Evolutionary conservation across 1,140 invertebrate species (phyloP).

Genomic region (Probaryconus sp.): DNA sequence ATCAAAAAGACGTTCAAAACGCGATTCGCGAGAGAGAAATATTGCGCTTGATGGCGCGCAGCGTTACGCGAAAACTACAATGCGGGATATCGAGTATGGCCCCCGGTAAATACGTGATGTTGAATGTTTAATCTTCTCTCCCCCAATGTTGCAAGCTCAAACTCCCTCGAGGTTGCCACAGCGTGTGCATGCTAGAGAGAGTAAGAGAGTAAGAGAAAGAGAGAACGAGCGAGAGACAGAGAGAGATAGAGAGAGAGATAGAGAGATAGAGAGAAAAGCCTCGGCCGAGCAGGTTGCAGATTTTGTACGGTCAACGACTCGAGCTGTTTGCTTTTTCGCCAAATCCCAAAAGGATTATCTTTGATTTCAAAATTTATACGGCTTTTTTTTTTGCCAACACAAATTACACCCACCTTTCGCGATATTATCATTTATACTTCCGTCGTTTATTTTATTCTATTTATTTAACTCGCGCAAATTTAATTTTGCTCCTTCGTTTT

Average conservation of each 20-base stretch:
- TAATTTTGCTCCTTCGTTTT: too few relatives aligned
- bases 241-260: too few relatives aligned
- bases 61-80: constrained; percentile 60
- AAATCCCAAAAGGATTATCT: constrained; percentile 55
- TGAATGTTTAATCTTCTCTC: constrained; percentile 70
- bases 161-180: constrained; percentile 61
- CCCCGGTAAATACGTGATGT: constrained; percentile 69
- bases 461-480: too few relatives aligned
- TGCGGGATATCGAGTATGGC: constrained; percentile 65
- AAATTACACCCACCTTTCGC: constrained; percentile 12
- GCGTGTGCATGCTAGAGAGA: constrained; percentile 46
- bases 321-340: constrained; percentile 45
- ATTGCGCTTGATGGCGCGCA: constrained; percentile 40
- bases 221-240: too few relatives aligned
- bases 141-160: constrained; percentile 58
- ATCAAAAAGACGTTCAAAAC: constrained; percentile 62
- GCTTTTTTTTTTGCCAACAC: not conserved
- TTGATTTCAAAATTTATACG: constrained; percentile 45
- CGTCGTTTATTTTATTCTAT: too few relatives aligned
- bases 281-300: constrained; percentile 55
- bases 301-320: constrained; percentile 58
- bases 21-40: constrained; percentile 59
- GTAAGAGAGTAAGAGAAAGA: too few relatives aligned
- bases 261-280: too few relatives aligned
- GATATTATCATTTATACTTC: constrained; percentile 3